Evolutionary conservation across 2,113 vertebrate species (phyloP), one percentile per base, ranked within the genome.

Genomic region (Corydoras sp.): DNA sequence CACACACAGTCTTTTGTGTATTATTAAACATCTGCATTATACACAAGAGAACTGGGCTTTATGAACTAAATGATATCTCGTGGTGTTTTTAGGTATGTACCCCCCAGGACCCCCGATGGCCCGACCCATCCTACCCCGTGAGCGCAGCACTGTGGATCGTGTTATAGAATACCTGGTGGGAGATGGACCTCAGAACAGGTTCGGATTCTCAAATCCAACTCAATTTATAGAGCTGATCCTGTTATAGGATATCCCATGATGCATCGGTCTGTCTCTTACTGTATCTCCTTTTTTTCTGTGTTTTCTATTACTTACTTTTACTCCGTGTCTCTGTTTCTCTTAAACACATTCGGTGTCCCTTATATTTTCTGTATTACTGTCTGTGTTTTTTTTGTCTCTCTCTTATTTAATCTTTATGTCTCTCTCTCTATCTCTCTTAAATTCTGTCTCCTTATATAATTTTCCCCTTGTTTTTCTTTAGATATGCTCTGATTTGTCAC

Each of bases 141-240:
- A 99, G 78, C 90, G 96, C 66, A 92, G 95, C 69, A 78, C 93
- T 62, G 14, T 98, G 83, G 96, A 99, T 83, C 80, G 96, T 86
- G 86, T 98, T 81, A 92, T 98, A 72, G 97, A 99, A 74, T 98
- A 97, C 82, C 89, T 99, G 78, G 95, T 99, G 69, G 95, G 96
- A 11, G 96, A 99, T 76, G 96, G 96, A 83, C 96, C 96, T 74
- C 95, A 99, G 82, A 99, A 98, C 92, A 96, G 96, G 96, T 98
- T 83, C 73, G 10, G 3, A 49, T 29, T 55, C 30, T 48, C 5
- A 13, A 4, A 3, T 53, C n/a, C 50, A 74, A 11, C 49, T 50
- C 7, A 9, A 50, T 53, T 43, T 43, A 5, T 43, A 43, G 35
- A 43, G 35, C 35, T 43, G 35, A 43, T 43, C 35, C 35, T 43